These are phyloP conservation scores for Alligator sinensis DNA, from an alignment of 2,113 vertebrate species.

Conservation along the genomic window DNA sequence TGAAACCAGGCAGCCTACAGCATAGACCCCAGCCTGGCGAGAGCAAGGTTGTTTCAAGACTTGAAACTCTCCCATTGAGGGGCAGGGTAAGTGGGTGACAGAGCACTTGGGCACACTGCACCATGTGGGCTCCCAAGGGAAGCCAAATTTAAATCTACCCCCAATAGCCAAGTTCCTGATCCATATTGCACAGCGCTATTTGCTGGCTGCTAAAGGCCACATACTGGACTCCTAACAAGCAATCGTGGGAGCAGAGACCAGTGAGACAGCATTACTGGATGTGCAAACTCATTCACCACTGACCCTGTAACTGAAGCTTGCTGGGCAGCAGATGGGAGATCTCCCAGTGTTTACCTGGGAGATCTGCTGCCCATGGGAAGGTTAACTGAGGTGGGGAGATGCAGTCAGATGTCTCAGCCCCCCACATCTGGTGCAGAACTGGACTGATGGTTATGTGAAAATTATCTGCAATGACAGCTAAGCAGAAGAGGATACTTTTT, in stretches of 20 bases:
- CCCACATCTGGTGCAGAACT: not conserved
- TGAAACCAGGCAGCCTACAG: no score
- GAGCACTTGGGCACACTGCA: not conserved
- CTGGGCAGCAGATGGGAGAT: not conserved
- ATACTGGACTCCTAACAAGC: not conserved
- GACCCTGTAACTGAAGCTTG: not conserved
- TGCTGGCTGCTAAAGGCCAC: not conserved
- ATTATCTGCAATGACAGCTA: not conserved
- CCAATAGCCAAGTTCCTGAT: rapidly evolving
- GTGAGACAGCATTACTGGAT: not conserved
- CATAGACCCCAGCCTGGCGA: no score
- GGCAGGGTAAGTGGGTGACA: no score
- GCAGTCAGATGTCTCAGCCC: not conserved
- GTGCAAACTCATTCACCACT: not conserved
- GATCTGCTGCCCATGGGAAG: not conserved
- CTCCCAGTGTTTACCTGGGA: not conserved
- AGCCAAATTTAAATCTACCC: not conserved
- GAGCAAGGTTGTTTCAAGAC: no score
- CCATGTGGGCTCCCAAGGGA: rapidly evolving
- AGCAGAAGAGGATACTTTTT: not conserved
- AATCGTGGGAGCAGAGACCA: not conserved
- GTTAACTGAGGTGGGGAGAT: not conserved
- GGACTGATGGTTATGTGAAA: not conserved
- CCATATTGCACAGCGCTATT: not conserved
- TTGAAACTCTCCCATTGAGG: no score